Conservation (phyloP, 35 echinoderm and acorn worm species). For the Eucidaris tribuloides region DNA sequence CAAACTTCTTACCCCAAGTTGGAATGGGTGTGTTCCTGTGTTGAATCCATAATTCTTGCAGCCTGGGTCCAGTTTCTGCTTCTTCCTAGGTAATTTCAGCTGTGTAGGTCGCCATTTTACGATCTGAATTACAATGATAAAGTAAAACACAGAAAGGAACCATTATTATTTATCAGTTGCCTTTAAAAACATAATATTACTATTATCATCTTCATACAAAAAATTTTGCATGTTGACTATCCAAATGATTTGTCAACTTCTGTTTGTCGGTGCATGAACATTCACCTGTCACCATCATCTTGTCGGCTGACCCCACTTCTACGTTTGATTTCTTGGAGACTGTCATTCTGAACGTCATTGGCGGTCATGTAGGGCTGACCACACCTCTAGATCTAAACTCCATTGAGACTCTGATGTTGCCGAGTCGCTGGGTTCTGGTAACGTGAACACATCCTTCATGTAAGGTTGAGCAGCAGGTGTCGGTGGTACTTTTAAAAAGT, state of each 20-base stretch:
- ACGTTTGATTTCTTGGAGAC: too few relatives aligned
- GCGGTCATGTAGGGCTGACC: too few relatives aligned
- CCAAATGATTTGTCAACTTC: neutral
- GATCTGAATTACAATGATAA: neutral
- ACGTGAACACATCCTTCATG: too few relatives aligned
- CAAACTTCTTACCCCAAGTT: neutral
- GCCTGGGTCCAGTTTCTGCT: neutral
- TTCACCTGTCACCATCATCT: neutral
- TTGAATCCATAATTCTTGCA: neutral
- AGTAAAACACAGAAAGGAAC: neutral
- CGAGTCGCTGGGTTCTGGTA: too few relatives aligned
- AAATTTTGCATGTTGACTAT: neutral
- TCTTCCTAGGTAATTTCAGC: neutral
- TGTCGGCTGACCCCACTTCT: neutral
- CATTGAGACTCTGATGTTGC: too few relatives aligned
- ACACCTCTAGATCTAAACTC: too few relatives aligned
- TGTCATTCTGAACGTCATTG: too few relatives aligned
- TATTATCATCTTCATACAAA: too few relatives aligned
- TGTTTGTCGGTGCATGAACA: neutral
- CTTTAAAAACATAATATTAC: too few relatives aligned
- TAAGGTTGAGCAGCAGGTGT: too few relatives aligned
- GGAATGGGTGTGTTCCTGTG: neutral
- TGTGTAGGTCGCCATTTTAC: neutral
- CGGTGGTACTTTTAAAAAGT: too few relatives aligned
- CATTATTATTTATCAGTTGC: neutral